Percentiles rank a stretch among this genome's conserved stretches.
These are phyloP conservation scores for Calameuta idolon DNA, from an alignment of 2,888 invertebrate genomes.

Conservation along the genomic window DNA sequence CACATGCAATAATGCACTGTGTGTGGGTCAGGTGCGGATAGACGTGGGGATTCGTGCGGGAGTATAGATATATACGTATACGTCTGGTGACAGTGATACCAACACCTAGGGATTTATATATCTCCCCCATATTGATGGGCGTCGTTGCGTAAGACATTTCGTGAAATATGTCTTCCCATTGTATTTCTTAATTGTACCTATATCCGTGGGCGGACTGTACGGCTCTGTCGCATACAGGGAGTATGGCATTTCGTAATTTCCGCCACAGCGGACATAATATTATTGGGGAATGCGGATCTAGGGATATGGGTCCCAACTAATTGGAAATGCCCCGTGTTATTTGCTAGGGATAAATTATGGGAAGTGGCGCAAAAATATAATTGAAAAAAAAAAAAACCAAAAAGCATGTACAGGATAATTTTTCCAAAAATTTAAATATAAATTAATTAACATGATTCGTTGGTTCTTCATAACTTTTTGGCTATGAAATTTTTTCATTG, in stretches of 20 bases:
- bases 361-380: too few species aligned
- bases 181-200: conserved; percentile 18
- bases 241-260: not conserved
- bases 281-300: not conserved
- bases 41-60: too few species aligned
- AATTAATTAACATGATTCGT: too few species aligned
- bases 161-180: conserved; percentile 20
- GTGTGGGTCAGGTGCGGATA: not conserved
- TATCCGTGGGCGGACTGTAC: not conserved
- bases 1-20: not conserved
- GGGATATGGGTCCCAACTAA: too few species aligned
- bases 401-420: too few species aligned
- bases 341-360: too few species aligned
- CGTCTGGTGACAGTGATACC: not conserved
- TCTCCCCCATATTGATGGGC: conserved; percentile 18
- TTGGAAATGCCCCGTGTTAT: too few species aligned
- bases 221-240: not conserved
- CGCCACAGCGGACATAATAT: not conserved
- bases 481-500: too few species aligned
- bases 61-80: not conserved
- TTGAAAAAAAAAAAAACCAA: too few species aligned
- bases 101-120: not conserved
- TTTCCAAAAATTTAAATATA: too few species aligned
- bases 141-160: conserved; percentile 23
- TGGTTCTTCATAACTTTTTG: too few species aligned